Evolutionary conservation across 2,113 vertebrate species (phyloP).

Genomic region (Sceloporus tristichus): DNA sequence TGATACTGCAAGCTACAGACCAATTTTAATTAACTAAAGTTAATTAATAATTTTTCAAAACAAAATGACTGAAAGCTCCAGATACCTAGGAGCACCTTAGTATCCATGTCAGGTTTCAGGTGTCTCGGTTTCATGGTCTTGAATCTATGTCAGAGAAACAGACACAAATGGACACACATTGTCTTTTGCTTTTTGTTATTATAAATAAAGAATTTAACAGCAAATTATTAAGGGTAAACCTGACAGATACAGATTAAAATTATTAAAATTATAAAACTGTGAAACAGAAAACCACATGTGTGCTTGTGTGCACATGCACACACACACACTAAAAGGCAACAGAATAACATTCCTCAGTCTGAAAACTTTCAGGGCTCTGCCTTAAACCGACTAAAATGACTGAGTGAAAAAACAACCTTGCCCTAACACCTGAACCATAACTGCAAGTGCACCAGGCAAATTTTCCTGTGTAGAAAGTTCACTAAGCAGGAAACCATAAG

Average conservation of each 20-base stretch:
- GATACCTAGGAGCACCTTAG: not conserved
- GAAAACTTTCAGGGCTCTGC: not conserved
- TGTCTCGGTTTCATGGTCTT: not conserved
- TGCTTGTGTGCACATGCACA: no score
- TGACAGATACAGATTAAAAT: not conserved
- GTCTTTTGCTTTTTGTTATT: not conserved
- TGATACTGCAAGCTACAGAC: not conserved
- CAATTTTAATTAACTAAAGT: not conserved
- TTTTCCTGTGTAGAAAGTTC: not conserved
- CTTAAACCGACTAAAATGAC: not conserved
- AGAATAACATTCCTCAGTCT: not conserved
- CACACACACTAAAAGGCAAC: not conserved
- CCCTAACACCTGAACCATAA: not conserved
- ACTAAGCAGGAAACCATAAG: not conserved
- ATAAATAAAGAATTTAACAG: not conserved
- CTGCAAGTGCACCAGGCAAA: not conserved
- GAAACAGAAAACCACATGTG: not conserved
- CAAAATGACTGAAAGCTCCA: not conserved
- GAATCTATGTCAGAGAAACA: not conserved
- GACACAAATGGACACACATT: not conserved
- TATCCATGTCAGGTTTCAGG: not conserved
- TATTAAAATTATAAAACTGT: not conserved
- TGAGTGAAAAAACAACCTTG: not conserved
- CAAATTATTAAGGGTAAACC: not conserved
- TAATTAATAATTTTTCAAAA: not conserved